Base-by-base conservation (phyloP, 2,888 invertebrate genomes). In the Ophraella communa region DNA sequence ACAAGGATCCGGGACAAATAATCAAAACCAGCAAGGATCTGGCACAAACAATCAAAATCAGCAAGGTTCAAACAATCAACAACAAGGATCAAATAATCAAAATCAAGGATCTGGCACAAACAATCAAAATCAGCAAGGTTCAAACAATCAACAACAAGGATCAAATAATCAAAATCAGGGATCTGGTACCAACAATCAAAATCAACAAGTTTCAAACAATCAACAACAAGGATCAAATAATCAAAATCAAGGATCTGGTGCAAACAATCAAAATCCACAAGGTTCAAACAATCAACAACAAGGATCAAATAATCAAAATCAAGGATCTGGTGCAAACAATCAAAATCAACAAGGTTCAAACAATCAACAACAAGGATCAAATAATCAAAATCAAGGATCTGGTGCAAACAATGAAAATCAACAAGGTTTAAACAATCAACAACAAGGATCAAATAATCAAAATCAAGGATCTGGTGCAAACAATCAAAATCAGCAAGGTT, bases 141-240 rank as follows among this genome's bases (percentile, higher is more conserved):
- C 57, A 57, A 30, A 17, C 14, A 42, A 42, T 14, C 66, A 66
- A 61, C 27, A 61, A 10, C 64, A 62, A 55, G 64, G 64, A n/a
- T n/a, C 14, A 21, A 49, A 30, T 21, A 53, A 52, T 24, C 24
- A 56, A 44, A 35, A 49, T 24, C 58, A 57, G 58, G 30, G 61
- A 55, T 42, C 62, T 54, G 44, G 45, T 0, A n/a, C 1, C 10
- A 24, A 24, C 23, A 33, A 17, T 20, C 59, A 67, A 56, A 59
- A 62, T 35, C 53, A 65, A 69, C 63, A 62, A 45, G 57, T 59
- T 53, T 30, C 66, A 44, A 67, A 52, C 5, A 54, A 57, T 42
- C 58, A 53, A 30, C 66, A 67, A 4, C 35, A 53, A 21, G 67
- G 64, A 51, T 47, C 60, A 14, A 65, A 62, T 49, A 65, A 59